These are phyloP conservation scores for Helleia helle DNA, from an alignment of 2,888 invertebrate species.

Conservation along the genomic window DNA sequence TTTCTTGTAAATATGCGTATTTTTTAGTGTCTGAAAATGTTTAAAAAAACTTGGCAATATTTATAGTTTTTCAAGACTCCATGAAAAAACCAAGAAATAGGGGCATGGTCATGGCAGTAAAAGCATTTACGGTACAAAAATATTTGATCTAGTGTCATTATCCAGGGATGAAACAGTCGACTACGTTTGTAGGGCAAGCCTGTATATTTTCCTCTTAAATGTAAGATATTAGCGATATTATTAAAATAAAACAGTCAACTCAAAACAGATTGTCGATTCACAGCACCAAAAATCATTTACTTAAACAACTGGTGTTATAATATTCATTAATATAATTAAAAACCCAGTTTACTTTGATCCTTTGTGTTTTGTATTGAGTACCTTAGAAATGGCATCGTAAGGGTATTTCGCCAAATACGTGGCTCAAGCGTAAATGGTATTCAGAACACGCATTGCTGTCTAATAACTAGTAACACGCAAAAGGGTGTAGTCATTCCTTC, in stretches of 20 bases:
- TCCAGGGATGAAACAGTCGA: no score
- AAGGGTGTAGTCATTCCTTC: constrained; percentile 31
- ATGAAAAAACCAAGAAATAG: no score
- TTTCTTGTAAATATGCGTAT: no score
- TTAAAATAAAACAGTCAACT: constrained; percentile 2
- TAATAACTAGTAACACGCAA: constrained; percentile 34
- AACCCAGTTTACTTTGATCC: constrained; percentile 22
- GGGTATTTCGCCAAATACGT: constrained; percentile 17
- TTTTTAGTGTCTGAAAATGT: no score
- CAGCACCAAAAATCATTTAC: constrained; percentile 26
- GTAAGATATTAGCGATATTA: no score
- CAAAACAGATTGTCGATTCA: constrained; percentile 6
- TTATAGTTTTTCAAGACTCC: no score
- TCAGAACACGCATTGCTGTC: constrained; percentile 31
- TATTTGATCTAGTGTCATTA: no score
- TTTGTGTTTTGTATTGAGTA: constrained; percentile 1
- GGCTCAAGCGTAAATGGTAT: constrained; percentile 28
- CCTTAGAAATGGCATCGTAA: neutral
- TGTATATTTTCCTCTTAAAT: no score
- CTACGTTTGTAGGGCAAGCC: no score
- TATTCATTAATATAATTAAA: constrained; percentile 32
- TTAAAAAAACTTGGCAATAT: no score
- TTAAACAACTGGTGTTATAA: constrained; percentile 26
- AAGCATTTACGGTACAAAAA: no score
- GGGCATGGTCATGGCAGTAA: no score